phyloP scores from a whole-genome alignment of 2,113 vertebrate species.

The Tupaia chinensis region DNA sequence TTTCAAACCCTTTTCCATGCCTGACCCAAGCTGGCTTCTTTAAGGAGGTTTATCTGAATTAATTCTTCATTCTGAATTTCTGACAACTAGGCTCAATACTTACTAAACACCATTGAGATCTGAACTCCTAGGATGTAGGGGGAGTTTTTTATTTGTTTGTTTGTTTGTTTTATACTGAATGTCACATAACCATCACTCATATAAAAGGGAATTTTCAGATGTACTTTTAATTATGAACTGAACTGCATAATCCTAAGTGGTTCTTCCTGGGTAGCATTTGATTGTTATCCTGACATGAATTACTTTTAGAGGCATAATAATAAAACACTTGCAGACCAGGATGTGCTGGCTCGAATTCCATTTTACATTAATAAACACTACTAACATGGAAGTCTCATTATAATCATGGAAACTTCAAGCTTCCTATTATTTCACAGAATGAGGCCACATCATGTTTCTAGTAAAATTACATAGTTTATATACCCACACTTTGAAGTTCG shows the following conservation, averaged over 20 bases:
- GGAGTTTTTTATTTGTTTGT: no score
- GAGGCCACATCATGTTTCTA: neutral
- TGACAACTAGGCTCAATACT: constrained; percentile 14
- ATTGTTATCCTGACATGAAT: constrained; percentile 43
- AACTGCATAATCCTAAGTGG: neutral
- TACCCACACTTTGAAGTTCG: neutral
- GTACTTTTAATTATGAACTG: constrained; percentile 32
- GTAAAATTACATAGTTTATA: constrained; percentile 11
- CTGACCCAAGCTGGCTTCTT: neutral
- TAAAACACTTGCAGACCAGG: neutral
- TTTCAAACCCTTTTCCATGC: constrained; percentile 3
- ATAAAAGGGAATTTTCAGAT: constrained; percentile 33
- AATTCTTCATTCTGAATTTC: neutral
- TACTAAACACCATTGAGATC: neutral
- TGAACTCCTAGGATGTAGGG: neutral
- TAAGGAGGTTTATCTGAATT: constrained; percentile 37
- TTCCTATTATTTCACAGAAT: neutral
- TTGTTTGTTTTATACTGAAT: neutral
- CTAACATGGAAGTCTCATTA: constrained; percentile 25
- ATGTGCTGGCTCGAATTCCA: neutral
- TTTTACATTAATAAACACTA: constrained; percentile 33
- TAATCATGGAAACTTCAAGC: neutral
- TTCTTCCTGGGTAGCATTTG: neutral
- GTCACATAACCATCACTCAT: neutral
- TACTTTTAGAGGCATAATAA: constrained; percentile 7